Evolutionary conservation across 2,113 vertebrate species (phyloP), one percentile per base, ranked within the genome.

Genomic region (Varanus komodoensis): DNA sequence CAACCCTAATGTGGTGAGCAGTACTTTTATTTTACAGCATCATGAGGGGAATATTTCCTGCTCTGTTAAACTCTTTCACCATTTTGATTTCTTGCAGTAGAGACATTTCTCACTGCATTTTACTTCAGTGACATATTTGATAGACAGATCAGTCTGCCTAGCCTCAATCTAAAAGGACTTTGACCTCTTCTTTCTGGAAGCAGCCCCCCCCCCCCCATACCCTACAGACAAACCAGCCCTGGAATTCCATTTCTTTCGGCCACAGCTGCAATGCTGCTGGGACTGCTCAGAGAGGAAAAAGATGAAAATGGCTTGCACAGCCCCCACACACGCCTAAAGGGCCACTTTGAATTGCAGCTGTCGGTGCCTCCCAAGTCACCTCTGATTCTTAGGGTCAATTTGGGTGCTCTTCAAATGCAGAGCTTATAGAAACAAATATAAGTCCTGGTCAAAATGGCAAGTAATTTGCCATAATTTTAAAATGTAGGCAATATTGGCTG

Each of bases 71-170:
- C 73, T 83, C 0, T 82, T 89, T 89, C 85, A 38, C 90, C n/a
- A 32, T 32, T 9, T 89, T 12, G 17, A 23, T 2, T 88, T 3
- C 82, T 7, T 1, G 38, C 6, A 12, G 11, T 80, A 48, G 0
- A 0, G 84, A 54, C 81, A 23, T 1, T 48, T 52, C 19, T 17
- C 77, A 14, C 71, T 48, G 6, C 52, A 90, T 92, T 23, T 23
- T 12, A 17, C 0, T 3, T 84, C 6, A 68, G 2, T 48, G 1
- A 0, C 38, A 44, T 44, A 44, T 44, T 44, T 3, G 3, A 44
- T 44, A 44, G 38, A 44, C 25, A 12, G 29, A 32, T 14, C 44
- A 84, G 82, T 4, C 90, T 90, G 90, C 91, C 57, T 82, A 86
- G 74, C 44, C 14, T 82, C 23, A n/a, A 23, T 11, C 44, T 38